Percentiles rank a stretch among this genome's conserved stretches.
These are phyloP conservation scores for Strigamia transsilvanica DNA, from an alignment of 2,888 invertebrate genomes.

Conservation along the genomic window DNA sequence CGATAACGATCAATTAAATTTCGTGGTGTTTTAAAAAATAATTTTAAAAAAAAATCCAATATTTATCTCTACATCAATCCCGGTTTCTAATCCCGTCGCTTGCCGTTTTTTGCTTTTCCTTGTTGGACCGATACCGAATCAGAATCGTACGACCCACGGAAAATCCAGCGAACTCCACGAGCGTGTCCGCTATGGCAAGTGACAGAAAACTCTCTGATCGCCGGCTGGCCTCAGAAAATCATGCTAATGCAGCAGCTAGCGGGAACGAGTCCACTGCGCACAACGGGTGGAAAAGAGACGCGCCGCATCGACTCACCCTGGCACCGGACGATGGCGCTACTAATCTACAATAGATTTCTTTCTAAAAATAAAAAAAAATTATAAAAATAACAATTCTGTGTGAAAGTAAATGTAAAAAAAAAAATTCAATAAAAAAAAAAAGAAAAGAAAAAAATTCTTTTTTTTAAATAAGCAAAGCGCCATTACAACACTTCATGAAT, in stretches of 20 bases:
- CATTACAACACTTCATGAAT: too few relatives aligned
- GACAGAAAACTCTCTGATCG: conserved; percentile 49
- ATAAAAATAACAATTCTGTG: neutral
- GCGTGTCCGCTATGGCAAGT: conserved; percentile 43
- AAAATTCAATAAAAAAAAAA: neutral
- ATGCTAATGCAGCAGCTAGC: conserved; percentile 47
- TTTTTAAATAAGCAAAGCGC: too few relatives aligned
- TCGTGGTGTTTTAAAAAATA: neutral
- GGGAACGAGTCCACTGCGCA: conserved; percentile 37
- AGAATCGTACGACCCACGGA: conserved; percentile 27
- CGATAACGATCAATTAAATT: conserved; percentile 18
- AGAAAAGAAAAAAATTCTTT: neutral
- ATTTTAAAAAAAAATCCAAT: conserved; percentile 28
- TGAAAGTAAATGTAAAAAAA: too few relatives aligned
- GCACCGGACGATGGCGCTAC: conserved; percentile 38
- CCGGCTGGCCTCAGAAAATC: conserved; percentile 43
- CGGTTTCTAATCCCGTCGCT: conserved; percentile 33
- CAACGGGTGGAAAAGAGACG: neutral
- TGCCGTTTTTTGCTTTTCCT: neutral
- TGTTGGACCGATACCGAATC: neutral
- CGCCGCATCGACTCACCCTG: conserved; percentile 11
- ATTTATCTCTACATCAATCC: conserved; percentile 27
- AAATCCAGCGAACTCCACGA: conserved; percentile 45
- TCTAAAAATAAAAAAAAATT: neutral
- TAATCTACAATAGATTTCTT: neutral